Conservation (phyloP, 2,797 vertebrate genomes). For the Scyliorhinus canicula region DNA sequence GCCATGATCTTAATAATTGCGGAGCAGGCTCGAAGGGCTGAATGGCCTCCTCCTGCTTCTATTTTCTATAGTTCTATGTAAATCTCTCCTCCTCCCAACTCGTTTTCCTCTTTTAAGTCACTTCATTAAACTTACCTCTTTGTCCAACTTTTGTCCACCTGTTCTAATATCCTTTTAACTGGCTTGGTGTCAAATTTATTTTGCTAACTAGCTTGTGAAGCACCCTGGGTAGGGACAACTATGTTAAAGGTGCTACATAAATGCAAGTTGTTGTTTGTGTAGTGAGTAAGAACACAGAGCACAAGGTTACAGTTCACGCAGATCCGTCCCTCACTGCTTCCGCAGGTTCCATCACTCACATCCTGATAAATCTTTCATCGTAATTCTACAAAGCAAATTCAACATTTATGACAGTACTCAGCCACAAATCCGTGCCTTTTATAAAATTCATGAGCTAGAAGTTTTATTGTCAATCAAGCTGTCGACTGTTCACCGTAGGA, state of each 20-base stretch:
- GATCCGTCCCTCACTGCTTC: not conserved
- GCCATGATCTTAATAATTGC: too few species aligned
- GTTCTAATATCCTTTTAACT: not conserved
- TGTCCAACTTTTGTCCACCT: not conserved
- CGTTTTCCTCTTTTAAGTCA: not conserved
- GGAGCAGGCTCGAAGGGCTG: too few species aligned
- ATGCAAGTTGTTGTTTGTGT: not conserved
- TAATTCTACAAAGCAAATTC: not conserved
- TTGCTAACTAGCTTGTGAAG: not conserved
- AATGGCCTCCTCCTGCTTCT: too few species aligned
- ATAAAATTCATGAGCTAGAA: constrained; percentile 3
- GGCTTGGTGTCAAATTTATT: not conserved
- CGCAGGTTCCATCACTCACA: not conserved
- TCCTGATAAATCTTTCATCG: not conserved
- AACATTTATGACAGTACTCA: not conserved
- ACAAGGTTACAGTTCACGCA: not conserved
- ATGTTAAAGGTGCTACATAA: not conserved
- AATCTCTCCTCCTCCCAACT: not conserved
- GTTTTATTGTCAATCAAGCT: not conserved
- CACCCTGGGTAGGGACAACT: not conserved
- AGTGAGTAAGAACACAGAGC: not conserved
- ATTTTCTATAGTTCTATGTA: too few species aligned
- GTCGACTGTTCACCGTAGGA: not conserved
- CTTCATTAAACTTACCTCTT: not conserved
- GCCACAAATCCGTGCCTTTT: not conserved